Evolutionary conservation across 92 coral and sea anemone species (phyloP).

Genomic region (Parazoanthus atlanticus): DNA sequence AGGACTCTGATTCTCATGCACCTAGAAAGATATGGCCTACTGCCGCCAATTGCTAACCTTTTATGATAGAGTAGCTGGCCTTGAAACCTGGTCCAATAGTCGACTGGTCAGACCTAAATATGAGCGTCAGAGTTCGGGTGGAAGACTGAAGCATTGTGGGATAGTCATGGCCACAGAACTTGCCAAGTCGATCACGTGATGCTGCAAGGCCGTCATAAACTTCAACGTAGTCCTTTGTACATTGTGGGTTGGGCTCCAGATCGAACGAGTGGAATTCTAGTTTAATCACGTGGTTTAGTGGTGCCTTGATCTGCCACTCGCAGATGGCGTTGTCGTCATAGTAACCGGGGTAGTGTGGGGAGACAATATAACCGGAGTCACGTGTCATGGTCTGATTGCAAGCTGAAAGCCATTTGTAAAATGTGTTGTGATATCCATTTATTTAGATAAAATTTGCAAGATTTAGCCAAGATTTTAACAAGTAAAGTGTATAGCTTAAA

Average conservation of each 20-base stretch:
- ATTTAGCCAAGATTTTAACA: too few relatives aligned
- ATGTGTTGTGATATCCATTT: too few relatives aligned
- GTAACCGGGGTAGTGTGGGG: slow-evolving; percentile 78
- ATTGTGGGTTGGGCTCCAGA: slow-evolving; percentile 54
- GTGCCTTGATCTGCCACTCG: slow-evolving; percentile 65
- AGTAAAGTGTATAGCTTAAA: too few relatives aligned
- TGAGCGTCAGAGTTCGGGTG: slow-evolving; percentile 49
- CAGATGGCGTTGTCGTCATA: slow-evolving; percentile 54
- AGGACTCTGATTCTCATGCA: too few relatives aligned
- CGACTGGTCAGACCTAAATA: slow-evolving; percentile 51
- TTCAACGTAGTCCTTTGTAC: slow-evolving; percentile 59
- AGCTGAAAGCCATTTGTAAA: slow-evolving; percentile 27
- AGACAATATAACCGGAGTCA: slow-evolving; percentile 63
- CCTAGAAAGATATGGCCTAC: too few relatives aligned
- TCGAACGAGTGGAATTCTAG: slow-evolving; percentile 59
- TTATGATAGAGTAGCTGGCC: slow-evolving; percentile 33
- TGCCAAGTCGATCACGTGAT: slow-evolving; percentile 40
- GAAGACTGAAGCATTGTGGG: slow-evolving; percentile 60
- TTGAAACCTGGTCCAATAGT: slow-evolving; percentile 62
- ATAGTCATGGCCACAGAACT: slow-evolving; percentile 68
- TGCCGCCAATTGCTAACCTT: slow-evolving; percentile 21
- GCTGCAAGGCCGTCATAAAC: slow-evolving; percentile 53
- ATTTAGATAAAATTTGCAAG: too few relatives aligned
- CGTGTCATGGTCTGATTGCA: slow-evolving; percentile 37
- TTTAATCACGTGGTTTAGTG: slow-evolving; percentile 60